These are phyloP conservation scores for Carassius gibelio DNA, from an alignment of 2,113 vertebrate species.

Conservation along the genomic window DNA sequence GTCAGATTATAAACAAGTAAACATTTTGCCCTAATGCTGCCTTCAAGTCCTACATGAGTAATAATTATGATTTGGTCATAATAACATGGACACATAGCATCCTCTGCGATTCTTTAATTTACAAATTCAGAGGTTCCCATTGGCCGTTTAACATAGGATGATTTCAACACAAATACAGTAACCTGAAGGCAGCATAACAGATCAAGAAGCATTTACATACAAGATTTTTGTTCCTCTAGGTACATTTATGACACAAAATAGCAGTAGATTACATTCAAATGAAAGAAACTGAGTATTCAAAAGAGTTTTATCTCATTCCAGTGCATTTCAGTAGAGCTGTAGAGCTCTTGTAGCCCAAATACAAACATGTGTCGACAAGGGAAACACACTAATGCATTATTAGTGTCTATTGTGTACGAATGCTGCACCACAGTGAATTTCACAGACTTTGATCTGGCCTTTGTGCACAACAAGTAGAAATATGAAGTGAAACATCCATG, in stretches of 20 bases:
- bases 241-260: slow-evolving; percentile 35
- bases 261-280: slow-evolving; percentile 46
- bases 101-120: not conserved
- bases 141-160: not conserved
- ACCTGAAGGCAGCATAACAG: slow-evolving; percentile 36
- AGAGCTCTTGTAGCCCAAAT: slow-evolving; percentile 7
- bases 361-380: not conserved
- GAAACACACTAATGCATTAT: slow-evolving; percentile 31
- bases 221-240: not conserved
- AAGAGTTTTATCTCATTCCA: not conserved
- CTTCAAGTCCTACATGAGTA: not conserved
- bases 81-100: not conserved
- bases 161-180: not conserved
- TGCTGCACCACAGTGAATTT: not conserved
- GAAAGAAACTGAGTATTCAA: not conserved
- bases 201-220: slow-evolving; percentile 23
- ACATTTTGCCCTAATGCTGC: slow-evolving; percentile 24
- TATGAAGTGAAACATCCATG: slow-evolving; percentile 13
- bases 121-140: not conserved
- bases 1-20: not conserved
- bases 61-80: not conserved
- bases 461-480: slow-evolving; percentile 10
- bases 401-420: slow-evolving; percentile 12
- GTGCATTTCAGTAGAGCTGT: not conserved
- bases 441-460: slow-evolving; percentile 5